Conservation (phyloP, 2,797 vertebrate species). For the Scyliorhinus canicula region DNA sequence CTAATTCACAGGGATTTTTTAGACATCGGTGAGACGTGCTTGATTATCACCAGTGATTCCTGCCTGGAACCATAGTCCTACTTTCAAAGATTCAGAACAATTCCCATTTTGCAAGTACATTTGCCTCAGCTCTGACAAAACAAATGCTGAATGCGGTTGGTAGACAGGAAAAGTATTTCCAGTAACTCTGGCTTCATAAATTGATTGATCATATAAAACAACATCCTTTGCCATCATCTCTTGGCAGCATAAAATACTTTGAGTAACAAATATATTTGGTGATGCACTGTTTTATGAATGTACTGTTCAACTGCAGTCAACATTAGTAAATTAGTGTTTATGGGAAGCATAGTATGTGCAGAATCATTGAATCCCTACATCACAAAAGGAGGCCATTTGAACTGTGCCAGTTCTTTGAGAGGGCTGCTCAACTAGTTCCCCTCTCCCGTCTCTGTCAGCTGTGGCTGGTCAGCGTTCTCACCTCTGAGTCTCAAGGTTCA, state of each 20-base stretch:
- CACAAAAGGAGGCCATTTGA: no score
- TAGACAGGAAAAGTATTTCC: background rate
- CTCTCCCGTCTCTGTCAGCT: background rate
- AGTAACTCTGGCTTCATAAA: background rate
- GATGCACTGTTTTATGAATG: background rate
- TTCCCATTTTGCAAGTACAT: background rate
- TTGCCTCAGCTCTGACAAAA: background rate
- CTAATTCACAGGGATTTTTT: background rate
- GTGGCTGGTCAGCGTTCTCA: no score
- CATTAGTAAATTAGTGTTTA: background rate
- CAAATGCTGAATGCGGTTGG: background rate
- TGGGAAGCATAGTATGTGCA: background rate
- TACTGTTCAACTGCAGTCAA: background rate
- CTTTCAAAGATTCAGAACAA: background rate
- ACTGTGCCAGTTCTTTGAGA: background rate
- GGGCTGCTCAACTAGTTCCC: background rate
- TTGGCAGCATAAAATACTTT: background rate
- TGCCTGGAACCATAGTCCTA: background rate
- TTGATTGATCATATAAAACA: background rate
- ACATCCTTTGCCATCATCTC: background rate
- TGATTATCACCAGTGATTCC: background rate
- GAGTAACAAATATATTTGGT: background rate
- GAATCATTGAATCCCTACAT: background rate
- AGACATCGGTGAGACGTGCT: background rate
- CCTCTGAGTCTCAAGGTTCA: no score